phyloP scores from a whole-genome alignment of 2,797 vertebrate species.

The Forpus xanthops region DNA sequence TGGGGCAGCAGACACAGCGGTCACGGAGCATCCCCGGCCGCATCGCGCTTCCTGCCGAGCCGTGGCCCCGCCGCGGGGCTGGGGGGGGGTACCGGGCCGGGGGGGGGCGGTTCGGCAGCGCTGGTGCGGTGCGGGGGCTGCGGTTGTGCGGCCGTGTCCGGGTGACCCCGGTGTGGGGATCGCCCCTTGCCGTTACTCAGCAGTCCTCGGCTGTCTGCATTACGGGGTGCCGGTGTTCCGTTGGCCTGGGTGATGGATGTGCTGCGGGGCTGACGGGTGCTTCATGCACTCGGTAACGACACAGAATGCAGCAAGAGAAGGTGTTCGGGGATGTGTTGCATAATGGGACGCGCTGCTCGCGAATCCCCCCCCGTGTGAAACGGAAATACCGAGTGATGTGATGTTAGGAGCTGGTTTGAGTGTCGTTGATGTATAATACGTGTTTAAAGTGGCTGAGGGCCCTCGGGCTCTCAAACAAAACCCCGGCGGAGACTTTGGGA shows the following conservation, averaged over 20 bases:
- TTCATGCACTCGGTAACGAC: background rate
- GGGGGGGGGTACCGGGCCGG: background rate
- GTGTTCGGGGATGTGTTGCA: background rate
- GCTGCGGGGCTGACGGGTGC: background rate
- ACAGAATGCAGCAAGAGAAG: background rate
- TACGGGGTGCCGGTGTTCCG: background rate
- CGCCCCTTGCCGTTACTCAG: background rate
- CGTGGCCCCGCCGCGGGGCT: background rate
- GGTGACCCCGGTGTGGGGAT: background rate
- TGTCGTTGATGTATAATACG: background rate
- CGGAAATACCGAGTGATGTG: background rate
- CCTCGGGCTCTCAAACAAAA: background rate
- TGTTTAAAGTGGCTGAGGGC: background rate
- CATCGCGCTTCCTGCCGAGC: background rate
- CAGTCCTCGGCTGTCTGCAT: background rate
- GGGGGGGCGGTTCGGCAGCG: background rate
- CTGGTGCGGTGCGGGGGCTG: background rate
- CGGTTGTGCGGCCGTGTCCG: accelerated
- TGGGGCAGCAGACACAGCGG: background rate
- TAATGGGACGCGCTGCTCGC: background rate
- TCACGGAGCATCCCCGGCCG: background rate
- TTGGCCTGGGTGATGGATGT: background rate
- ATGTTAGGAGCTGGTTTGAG: background rate
- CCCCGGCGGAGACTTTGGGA: background rate
- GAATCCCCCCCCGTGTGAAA: background rate